A percentile compares a stretch with the other conserved stretches of the same genome.
These are phyloP conservation scores for Agrochola litura DNA, from an alignment of 2,888 invertebrate species.

Conservation along the genomic window DNA sequence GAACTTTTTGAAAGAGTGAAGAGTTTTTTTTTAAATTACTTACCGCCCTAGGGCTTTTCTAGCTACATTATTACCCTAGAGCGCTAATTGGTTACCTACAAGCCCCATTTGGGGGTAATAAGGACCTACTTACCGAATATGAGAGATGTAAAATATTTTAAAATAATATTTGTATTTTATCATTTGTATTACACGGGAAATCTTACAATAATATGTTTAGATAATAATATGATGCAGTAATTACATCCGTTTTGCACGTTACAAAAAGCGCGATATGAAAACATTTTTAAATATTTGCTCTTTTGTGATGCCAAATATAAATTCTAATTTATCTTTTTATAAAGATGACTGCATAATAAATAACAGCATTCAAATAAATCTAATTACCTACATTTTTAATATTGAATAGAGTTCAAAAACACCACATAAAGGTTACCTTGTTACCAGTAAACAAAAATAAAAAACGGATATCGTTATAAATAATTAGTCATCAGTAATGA, in stretches of 20 bases:
- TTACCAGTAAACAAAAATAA: neutral
- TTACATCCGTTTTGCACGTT: conserved; percentile 22
- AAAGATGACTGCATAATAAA: neutral
- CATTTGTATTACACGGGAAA: too few species aligned
- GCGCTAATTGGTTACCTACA: too few species aligned
- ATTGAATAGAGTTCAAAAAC: conserved; percentile 17
- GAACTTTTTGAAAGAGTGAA: too few species aligned
- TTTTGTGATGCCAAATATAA: conserved; percentile 16
- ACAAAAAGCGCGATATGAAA: neutral
- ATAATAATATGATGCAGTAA: conserved; percentile 14
- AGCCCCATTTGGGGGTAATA: too few species aligned
- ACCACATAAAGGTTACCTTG: conserved; percentile 7
- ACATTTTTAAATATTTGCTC: conserved; percentile 1
- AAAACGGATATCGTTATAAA: conserved; percentile 1
- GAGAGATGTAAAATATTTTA: too few species aligned
- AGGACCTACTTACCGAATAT: too few species aligned
- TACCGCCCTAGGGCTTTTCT: too few species aligned
- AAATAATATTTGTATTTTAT: too few species aligned
- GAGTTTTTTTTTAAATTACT: too few species aligned
- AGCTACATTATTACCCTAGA: too few species aligned
- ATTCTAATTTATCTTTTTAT: conserved; percentile 2
- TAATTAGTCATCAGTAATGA: conserved; percentile 1
- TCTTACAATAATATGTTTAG: neutral
- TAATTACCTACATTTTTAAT: conserved; percentile 5
- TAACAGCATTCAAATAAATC: neutral